These are phyloP conservation scores for Uropetala carovei DNA, from an alignment of 2,888 invertebrate species.

Conservation along the genomic window DNA sequence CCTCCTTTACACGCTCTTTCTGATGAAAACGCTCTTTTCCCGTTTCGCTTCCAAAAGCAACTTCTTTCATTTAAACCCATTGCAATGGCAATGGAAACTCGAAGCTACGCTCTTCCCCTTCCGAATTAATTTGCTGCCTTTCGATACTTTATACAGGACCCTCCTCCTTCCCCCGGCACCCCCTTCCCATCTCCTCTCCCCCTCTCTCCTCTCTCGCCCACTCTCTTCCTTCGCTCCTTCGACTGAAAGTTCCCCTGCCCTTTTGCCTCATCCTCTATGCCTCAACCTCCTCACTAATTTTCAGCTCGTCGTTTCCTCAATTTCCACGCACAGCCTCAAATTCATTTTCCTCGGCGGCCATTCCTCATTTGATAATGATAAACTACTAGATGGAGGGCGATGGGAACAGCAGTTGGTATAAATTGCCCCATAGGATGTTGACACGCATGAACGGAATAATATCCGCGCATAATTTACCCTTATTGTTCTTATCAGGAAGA, in stretches of 20 bases:
- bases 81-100: not conserved
- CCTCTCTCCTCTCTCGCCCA: not conserved
- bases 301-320: constrained; percentile 21
- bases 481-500: too few species aligned
- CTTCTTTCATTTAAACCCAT: not conserved
- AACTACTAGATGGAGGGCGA: not conserved
- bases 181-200: not conserved
- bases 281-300: not conserved
- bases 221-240: not conserved
- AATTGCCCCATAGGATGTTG: constrained; percentile 32
- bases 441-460: constrained; percentile 30
- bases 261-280: not conserved
- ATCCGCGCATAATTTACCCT: not conserved
- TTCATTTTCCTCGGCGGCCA: constrained; percentile 46
- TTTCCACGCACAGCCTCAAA: constrained; percentile 38
- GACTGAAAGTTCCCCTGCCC: not conserved
- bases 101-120: not conserved
- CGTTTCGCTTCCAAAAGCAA: not conserved
- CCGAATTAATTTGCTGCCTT: not conserved
- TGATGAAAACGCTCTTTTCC: too few species aligned
- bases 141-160: not conserved
- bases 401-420: constrained; percentile 15
- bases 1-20: constrained; percentile 4
- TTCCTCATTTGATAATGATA: constrained; percentile 39
- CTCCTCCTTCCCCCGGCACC: not conserved